Evolutionary conservation across 2,888 invertebrate species (phyloP).

Genomic region (Galerucella nymphaeae): DNA sequence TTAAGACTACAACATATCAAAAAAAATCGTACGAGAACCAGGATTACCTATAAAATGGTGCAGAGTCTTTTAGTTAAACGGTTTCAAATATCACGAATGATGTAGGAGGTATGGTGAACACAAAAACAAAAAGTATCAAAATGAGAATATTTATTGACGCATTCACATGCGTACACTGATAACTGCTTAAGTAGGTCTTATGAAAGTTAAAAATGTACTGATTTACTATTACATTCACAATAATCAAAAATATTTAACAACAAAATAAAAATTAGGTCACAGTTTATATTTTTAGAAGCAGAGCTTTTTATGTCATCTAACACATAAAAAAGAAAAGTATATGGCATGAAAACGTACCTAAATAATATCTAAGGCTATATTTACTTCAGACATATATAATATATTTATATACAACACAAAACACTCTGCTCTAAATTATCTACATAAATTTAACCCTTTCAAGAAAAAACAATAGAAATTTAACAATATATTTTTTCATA

Average conservation of each 20-base stretch:
- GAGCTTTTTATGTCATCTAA: slow-evolving; percentile 48
- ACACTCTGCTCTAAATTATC: slow-evolving; percentile 49
- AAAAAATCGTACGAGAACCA: no score
- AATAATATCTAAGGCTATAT: slow-evolving; percentile 35
- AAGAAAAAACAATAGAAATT: slow-evolving; percentile 58
- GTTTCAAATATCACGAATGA: no score
- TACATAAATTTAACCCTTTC: slow-evolving; percentile 51
- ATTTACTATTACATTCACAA: slow-evolving; percentile 56
- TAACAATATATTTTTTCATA: slow-evolving; percentile 64
- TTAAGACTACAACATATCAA: no score
- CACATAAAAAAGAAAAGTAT: slow-evolving; percentile 43
- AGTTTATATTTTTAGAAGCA: slow-evolving; percentile 50
- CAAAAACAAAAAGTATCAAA: slow-evolving; percentile 49
- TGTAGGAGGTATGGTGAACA: neutral
- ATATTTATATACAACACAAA: slow-evolving; percentile 43
- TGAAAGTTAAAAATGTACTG: slow-evolving; percentile 57
- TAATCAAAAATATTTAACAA: slow-evolving; percentile 52
- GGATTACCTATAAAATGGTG: no score
- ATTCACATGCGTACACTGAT: slow-evolving; percentile 57
- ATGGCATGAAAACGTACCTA: slow-evolving; percentile 41
- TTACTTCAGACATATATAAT: slow-evolving; percentile 38
- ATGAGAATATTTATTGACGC: slow-evolving; percentile 61
- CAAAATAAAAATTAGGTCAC: slow-evolving; percentile 52
- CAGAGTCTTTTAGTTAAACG: no score
- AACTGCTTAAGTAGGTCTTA: slow-evolving; percentile 57